Evolutionary conservation across 2,113 vertebrate genomes (phyloP).

Genomic region (Marmota monax): DNA sequence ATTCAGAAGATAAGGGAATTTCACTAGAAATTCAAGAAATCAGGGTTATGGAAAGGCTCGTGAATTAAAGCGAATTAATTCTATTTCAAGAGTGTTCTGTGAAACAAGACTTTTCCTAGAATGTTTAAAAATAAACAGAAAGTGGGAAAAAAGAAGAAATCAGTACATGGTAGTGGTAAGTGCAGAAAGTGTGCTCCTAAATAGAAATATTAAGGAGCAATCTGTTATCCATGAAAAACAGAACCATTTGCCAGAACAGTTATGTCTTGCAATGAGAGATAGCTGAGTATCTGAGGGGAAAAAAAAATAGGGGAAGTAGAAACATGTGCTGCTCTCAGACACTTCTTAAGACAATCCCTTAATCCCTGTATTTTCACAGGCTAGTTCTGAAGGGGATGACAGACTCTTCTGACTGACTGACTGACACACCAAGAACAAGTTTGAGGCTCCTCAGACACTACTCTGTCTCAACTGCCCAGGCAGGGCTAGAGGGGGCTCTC

Average conservation of each 20-base stretch:
- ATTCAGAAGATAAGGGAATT: neutral
- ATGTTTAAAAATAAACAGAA: neutral
- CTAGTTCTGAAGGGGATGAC: neutral
- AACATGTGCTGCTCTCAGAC: neutral
- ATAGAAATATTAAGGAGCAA: conserved; percentile 40
- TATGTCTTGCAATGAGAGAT: neutral
- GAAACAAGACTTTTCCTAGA: conserved; percentile 14
- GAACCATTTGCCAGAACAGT: neutral
- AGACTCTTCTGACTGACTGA: neutral
- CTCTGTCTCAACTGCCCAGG: neutral
- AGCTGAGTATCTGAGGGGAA: neutral
- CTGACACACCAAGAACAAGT: neutral
- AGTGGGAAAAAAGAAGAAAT: neutral
- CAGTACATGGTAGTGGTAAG: neutral
- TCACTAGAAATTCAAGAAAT: conserved; percentile 14
- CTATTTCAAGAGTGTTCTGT: neutral
- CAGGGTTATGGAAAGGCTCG: neutral
- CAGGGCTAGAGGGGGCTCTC: fast-evolving
- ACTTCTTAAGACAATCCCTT: neutral
- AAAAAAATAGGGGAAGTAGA: neutral
- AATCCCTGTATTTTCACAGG: neutral
- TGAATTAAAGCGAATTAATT: neutral
- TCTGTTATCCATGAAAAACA: neutral
- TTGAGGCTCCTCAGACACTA: neutral
- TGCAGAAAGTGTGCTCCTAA: conserved; percentile 12